phyloP scores from a whole-genome alignment of 2,113 vertebrate species.

The Symphodus melops region DNA sequence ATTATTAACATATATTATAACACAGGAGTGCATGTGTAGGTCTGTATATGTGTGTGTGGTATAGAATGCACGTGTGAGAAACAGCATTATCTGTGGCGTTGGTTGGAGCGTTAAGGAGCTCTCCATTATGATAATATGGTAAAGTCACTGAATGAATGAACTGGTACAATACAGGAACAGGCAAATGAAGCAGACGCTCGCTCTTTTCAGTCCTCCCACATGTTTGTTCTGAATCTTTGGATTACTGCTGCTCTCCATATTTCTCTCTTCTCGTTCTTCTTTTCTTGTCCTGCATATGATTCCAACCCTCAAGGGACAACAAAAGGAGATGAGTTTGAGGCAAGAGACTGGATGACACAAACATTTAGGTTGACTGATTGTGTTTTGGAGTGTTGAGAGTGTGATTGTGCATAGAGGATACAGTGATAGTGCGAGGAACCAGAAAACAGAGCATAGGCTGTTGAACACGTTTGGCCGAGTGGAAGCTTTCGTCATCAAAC shows the following conservation, averaged over 20 bases:
- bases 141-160: constrained; percentile 41
- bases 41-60: not conserved
- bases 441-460: constrained; percentile 26
- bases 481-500: constrained; percentile 35
- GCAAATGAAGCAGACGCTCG: constrained; percentile 10
- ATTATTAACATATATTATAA: constrained; percentile 40
- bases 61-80: not conserved
- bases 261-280: constrained; percentile 6
- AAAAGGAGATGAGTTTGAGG: constrained; percentile 66
- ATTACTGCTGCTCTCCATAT: constrained; percentile 8
- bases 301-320: constrained; percentile 12
- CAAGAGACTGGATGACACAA: constrained; percentile 69
- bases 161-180: constrained; percentile 7
- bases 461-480: constrained; percentile 44
- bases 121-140: constrained; percentile 39
- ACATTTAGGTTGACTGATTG: constrained; percentile 81
- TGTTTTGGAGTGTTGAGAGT: constrained; percentile 52
- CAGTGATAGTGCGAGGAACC: constrained; percentile 47
- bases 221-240: constrained; percentile 9
- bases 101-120: not conserved
- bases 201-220: constrained; percentile 14
- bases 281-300: constrained; percentile 31
- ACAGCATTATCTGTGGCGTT: constrained; percentile 8
- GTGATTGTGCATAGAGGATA: constrained; percentile 46
- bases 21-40: not conserved